These are phyloP conservation scores for Leuciscus waleckii DNA, from an alignment of 2,797 vertebrate genomes.

Conservation along the genomic window DNA sequence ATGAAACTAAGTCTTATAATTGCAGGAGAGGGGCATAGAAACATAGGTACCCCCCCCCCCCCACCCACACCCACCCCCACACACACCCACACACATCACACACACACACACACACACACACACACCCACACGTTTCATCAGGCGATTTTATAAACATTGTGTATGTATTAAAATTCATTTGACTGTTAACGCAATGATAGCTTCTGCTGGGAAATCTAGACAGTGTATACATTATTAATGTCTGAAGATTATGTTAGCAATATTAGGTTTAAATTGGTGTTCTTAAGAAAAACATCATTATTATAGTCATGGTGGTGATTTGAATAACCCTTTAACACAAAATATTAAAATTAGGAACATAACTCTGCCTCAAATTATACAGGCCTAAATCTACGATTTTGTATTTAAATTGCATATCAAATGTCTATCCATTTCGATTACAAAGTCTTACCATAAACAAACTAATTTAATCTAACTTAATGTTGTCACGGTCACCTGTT, in stretches of 20 bases:
- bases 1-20: not conserved
- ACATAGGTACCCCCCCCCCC: not conserved
- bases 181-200: constrained; percentile 40
- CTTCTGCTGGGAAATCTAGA: constrained; percentile 28
- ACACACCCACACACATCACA: no score
- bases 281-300: not conserved
- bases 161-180: constrained; percentile 48
- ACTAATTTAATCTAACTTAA: no score
- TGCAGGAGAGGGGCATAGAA: not conserved
- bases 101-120: not conserved
- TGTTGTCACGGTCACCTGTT: no score
- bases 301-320: not conserved
- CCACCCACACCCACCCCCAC: no score
- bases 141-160: constrained; percentile 21
- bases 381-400: not conserved
- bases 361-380: no score
- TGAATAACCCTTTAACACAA: not conserved
- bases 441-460: not conserved
- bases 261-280: not conserved
- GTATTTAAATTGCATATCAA: not conserved
- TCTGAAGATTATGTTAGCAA: not conserved
- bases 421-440: not conserved
- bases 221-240: not conserved
- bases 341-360: not conserved
- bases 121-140: not conserved